A percentile compares a stretch with the other conserved stretches of the same genome.
Conservation (phyloP, 2,113 vertebrate genomes). For the Suricata suricatta region DNA sequence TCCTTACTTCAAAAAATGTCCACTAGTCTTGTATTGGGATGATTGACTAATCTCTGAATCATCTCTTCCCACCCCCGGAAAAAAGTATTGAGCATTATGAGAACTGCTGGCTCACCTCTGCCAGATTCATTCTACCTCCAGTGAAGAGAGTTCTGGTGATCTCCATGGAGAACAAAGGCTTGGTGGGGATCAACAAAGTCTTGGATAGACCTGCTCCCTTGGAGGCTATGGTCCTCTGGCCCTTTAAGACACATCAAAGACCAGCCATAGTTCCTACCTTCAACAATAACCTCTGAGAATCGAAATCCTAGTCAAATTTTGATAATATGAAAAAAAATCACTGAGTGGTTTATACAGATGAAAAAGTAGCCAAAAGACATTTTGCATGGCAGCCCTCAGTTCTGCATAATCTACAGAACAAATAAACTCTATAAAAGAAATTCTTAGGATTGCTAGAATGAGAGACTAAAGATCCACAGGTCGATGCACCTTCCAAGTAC, state of each 20-base stretch:
- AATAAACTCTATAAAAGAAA: background rate
- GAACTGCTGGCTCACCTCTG: background rate
- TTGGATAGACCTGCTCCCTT: background rate
- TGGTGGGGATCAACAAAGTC: background rate
- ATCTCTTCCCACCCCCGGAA: background rate
- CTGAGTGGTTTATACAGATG: background rate
- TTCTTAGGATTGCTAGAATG: background rate
- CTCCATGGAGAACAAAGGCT: background rate
- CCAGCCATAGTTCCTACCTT: background rate
- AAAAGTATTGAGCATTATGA: background rate
- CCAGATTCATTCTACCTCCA: background rate
- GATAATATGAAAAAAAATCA: background rate
- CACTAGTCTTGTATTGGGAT: background rate
- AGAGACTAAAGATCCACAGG: background rate
- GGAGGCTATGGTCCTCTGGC: background rate
- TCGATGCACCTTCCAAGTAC: background rate
- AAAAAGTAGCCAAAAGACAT: background rate
- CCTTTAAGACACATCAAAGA: background rate
- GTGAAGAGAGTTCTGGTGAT: background rate
- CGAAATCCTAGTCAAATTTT: slow-evolving; percentile 6
- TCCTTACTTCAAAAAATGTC: background rate
- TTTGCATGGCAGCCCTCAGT: background rate
- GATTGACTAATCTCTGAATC: background rate
- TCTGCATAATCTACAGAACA: background rate
- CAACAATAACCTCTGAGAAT: background rate